A percentile compares a stretch with the other conserved stretches of the same genome.
Conservation (phyloP, 2,797 vertebrate genomes). For the Parauchenoglanis ngamensis region DNA sequence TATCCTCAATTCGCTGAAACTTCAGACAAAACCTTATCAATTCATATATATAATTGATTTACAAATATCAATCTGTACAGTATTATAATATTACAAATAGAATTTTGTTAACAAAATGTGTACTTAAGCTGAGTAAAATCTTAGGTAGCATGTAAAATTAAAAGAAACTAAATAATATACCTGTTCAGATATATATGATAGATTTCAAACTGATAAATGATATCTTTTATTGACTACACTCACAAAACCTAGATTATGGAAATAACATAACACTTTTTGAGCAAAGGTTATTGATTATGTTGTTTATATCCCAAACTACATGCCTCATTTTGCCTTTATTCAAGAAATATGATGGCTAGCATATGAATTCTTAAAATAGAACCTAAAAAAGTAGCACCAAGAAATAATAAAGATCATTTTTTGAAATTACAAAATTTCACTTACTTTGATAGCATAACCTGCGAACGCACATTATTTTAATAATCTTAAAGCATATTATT, state of each 20-base stretch:
- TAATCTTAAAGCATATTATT: not conserved
- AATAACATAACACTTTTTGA: not conserved
- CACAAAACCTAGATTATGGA: not conserved
- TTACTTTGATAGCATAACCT: not conserved
- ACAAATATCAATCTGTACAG: not conserved
- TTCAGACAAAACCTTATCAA: not conserved
- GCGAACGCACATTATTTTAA: not conserved
- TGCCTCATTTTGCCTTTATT: not conserved
- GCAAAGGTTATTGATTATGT: not conserved
- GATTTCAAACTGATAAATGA: not conserved
- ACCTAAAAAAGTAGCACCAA: not conserved
- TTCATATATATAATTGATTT: not conserved
- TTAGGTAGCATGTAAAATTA: not conserved
- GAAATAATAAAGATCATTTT: not conserved
- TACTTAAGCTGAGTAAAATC: not conserved
- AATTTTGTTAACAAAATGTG: not conserved
- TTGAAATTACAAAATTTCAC: not conserved
- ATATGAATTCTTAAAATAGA: not conserved
- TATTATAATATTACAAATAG: not conserved
- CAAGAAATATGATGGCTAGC: not conserved
- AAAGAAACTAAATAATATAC: not conserved
- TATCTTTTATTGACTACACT: not conserved
- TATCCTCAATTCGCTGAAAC: not conserved
- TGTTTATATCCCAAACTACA: not conserved
- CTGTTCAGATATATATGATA: not conserved